phyloP scores from a whole-genome alignment of 2,113 vertebrate species.

The Bos javanicus region DNA sequence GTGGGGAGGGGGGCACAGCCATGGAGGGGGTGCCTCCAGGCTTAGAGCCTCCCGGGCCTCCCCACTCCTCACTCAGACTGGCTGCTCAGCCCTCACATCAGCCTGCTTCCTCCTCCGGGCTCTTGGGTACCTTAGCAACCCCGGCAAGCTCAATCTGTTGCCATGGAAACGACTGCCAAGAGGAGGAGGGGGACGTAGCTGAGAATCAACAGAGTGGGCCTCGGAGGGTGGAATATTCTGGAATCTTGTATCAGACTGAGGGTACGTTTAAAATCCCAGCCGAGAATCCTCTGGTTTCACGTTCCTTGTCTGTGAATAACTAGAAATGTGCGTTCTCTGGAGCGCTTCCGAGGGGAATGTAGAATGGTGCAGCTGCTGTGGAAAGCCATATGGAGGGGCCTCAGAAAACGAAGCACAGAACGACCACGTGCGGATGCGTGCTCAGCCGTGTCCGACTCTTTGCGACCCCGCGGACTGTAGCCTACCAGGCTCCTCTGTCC shows the following conservation, averaged over 20 bases:
- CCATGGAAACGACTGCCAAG: neutral
- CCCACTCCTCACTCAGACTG: neutral
- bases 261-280: neutral
- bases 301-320: neutral
- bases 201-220: neutral
- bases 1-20: fast-evolving
- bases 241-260: neutral
- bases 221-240: neutral
- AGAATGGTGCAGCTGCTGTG: neutral
- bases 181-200: neutral
- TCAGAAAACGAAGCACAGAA: neutral
- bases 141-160: neutral
- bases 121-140: slow-evolving; percentile 45
- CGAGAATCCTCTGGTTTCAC: neutral
- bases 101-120: neutral
- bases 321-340: neutral
- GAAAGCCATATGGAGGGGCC: fast-evolving
- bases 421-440: fast-evolving
- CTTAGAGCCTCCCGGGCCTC: neutral
- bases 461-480: neutral
- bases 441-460: neutral
- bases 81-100: neutral
- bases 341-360: no score
- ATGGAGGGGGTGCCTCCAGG: neutral
- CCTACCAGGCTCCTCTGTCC: neutral